Percentiles rank a stretch among this genome's conserved stretches.
These are phyloP conservation scores for Astropecten irregularis DNA, from an alignment of 53 echinoderm and acorn worm genomes.

Conservation along the genomic window DNA sequence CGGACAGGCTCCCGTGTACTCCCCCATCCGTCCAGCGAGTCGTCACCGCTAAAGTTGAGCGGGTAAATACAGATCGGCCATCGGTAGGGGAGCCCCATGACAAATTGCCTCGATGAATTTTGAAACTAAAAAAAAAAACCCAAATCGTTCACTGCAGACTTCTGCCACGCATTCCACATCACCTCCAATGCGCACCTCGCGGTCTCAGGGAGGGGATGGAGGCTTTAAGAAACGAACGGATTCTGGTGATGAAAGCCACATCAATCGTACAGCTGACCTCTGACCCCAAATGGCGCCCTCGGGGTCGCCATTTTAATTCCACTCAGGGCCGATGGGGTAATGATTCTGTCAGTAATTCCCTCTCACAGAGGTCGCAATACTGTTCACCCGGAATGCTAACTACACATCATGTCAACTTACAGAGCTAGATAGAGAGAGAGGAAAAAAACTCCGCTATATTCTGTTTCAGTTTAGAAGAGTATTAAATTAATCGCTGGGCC, in stretches of 20 bases:
- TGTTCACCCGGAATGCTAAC: constrained; percentile 52
- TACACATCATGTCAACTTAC: constrained; percentile 4
- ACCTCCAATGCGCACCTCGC: too few species aligned
- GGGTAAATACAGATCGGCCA: too few species aligned
- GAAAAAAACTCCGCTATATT: not conserved
- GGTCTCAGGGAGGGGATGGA: too few species aligned
- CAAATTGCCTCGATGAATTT: constrained; percentile 17
- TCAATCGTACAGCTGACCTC: constrained; percentile 43
- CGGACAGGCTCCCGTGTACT: not conserved
- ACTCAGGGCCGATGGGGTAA: constrained; percentile 35
- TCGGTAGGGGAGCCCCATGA: not conserved
- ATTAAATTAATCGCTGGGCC: not conserved
- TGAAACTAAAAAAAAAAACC: too few species aligned
- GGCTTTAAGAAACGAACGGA: too few species aligned
- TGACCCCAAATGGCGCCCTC: constrained; percentile 44
- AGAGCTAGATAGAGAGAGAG: too few species aligned
- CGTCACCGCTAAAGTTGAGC: too few species aligned
- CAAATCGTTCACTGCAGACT: too few species aligned
- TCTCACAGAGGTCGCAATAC: constrained; percentile 12
- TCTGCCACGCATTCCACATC: too few species aligned
- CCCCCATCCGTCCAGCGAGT: too few species aligned
- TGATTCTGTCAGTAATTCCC: constrained; percentile 42
- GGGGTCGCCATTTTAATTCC: constrained; percentile 47
- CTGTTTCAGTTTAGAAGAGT: constrained; percentile 2
- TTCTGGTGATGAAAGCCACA: constrained; percentile 38